Evolutionary conservation across 2,797 vertebrate genomes (phyloP).

Genomic region (Sparus aurata): DNA sequence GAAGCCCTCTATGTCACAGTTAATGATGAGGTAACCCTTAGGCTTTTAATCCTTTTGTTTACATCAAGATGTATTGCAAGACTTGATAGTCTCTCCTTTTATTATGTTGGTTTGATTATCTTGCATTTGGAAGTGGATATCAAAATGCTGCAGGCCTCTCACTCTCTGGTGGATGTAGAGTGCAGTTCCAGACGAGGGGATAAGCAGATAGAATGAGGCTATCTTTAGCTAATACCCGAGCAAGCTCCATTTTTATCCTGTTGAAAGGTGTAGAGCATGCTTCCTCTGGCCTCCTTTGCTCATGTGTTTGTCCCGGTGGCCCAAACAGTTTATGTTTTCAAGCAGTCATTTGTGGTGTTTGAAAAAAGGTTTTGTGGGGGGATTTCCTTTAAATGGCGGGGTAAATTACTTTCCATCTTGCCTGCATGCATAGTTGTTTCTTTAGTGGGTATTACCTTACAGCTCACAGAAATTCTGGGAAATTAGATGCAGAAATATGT

Average conservation of each 20-base stretch:
- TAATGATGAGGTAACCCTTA: conserved; percentile 92
- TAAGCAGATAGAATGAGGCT: conserved; percentile 85
- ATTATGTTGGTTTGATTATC: conserved; percentile 22
- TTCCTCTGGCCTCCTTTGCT: conserved; percentile 28
- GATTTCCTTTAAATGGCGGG: background rate
- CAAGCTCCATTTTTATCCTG: conserved; percentile 78
- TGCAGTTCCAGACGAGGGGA: conserved; percentile 53
- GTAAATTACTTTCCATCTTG: background rate
- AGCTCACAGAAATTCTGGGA: background rate
- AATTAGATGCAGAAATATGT: background rate
- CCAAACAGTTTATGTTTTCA: conserved; percentile 31
- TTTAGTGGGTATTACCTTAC: background rate
- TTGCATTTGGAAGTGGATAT: conserved; percentile 23
- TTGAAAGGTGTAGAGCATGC: conserved; percentile 45
- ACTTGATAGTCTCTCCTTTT: conserved; percentile 6
- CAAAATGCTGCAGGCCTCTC: conserved; percentile 27
- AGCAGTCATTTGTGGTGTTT: background rate
- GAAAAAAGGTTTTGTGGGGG: background rate
- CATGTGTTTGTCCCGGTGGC: conserved; percentile 47
- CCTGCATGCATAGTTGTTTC: background rate
- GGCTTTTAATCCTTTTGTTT: conserved; percentile 45
- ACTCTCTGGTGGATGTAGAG: conserved; percentile 28
- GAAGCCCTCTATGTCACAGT: conserved; percentile 96
- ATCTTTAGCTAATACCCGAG: conserved; percentile 87
- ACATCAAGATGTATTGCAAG: conserved; percentile 11